These are phyloP conservation scores for Cryptosula pallasiana DNA, from an alignment of 2,888 invertebrate species.

Conservation along the genomic window DNA sequence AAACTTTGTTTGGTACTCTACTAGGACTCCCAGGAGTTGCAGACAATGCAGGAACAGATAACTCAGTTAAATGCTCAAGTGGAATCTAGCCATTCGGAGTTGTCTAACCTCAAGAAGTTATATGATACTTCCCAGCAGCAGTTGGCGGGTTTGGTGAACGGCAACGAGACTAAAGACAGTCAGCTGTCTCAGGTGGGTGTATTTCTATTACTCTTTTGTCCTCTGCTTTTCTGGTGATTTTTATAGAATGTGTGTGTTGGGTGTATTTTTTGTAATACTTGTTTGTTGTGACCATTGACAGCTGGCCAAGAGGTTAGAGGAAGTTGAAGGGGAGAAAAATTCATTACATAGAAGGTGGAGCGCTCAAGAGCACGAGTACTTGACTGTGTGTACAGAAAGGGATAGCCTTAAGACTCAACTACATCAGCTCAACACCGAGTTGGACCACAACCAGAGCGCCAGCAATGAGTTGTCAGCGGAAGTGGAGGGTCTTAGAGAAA, in stretches of 20 bases:
- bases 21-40: neutral
- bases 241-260: neutral
- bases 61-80: neutral
- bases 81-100: conserved; percentile 7
- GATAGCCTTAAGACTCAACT: neutral
- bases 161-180: neutral
- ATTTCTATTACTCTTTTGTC: too few species aligned
- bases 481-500: neutral
- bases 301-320: neutral
- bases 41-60: neutral
- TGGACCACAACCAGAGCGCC: neutral
- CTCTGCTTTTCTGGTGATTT: neutral
- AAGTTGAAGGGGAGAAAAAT: neutral
- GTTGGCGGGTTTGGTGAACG: neutral
- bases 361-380: too few species aligned
- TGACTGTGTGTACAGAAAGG: neutral
- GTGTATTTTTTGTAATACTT: neutral
- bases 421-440: neutral
- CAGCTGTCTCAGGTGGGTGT: neutral
- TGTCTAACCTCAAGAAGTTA: neutral
- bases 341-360: neutral
- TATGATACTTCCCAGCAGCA: neutral
- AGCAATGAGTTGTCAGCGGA: neutral
- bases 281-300: neutral
- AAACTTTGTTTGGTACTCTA: too few species aligned